phyloP scores from a whole-genome alignment of 1,140 invertebrate genomes.

The Calephelis nemesis region DNA sequence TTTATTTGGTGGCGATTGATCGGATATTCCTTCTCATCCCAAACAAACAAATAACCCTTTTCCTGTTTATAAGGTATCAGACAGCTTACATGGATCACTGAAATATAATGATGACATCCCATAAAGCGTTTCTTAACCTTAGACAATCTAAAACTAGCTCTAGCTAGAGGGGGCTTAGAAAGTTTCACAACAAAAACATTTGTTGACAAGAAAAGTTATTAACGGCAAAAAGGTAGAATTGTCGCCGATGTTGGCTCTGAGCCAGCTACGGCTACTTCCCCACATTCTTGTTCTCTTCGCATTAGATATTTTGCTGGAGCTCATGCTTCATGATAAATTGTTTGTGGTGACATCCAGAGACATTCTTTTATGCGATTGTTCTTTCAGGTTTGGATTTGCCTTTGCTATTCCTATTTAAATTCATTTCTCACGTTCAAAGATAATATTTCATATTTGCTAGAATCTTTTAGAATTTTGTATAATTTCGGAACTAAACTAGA shows the following conservation, averaged over 20 bases:
- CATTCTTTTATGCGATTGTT: constrained; percentile 11
- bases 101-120: background rate
- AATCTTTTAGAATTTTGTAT: too few species aligned
- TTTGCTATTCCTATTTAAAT: background rate
- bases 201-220: constrained; percentile 30
- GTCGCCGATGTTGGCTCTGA: constrained; percentile 38
- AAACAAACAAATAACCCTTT: background rate
- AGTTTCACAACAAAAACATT: constrained; percentile 33
- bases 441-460: too few species aligned
- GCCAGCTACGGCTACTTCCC: constrained; percentile 30
- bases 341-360: constrained; percentile 20
- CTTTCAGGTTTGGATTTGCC: background rate
- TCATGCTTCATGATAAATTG: constrained; percentile 31
- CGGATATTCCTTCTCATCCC: background rate
- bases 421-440: too few species aligned
- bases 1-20: background rate
- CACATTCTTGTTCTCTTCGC: constrained; percentile 24
- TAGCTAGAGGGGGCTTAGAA: constrained; percentile 15
- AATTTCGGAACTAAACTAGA: too few species aligned
- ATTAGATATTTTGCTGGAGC: constrained; percentile 29
- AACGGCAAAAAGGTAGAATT: constrained; percentile 41
- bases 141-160: background rate
- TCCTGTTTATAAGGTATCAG: background rate
- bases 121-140: background rate
- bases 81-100: background rate